These are phyloP conservation scores for Epsilonema sp. DNA, from an alignment of 2,888 invertebrate genomes.

Conservation along the genomic window DNA sequence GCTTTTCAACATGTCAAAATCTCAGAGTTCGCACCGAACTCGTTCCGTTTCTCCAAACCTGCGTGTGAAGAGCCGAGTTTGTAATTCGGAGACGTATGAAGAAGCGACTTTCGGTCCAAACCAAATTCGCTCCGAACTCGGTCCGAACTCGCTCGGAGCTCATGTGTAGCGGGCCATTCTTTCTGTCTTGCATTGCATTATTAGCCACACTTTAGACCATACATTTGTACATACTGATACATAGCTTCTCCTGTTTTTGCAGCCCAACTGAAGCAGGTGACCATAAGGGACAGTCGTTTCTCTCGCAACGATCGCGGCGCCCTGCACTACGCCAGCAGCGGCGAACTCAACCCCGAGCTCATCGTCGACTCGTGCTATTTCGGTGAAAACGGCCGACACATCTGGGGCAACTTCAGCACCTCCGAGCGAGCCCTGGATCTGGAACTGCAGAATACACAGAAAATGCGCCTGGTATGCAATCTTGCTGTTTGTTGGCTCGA, in stretches of 20 bases:
- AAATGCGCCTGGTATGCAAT: too few species aligned
- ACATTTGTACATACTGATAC: not conserved
- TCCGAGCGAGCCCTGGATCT: conserved; percentile 61
- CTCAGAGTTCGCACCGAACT: too few species aligned
- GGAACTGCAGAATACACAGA: conserved; percentile 81
- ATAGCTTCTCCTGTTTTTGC: conserved; percentile 18
- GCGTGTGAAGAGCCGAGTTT: too few species aligned
- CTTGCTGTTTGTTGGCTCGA: conserved; percentile 46
- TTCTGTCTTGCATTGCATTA: too few species aligned
- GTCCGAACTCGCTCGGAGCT: too few species aligned
- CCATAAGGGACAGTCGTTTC: conserved; percentile 60
- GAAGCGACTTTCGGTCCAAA: too few species aligned
- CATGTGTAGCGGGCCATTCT: too few species aligned
- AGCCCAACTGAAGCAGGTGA: conserved; percentile 78
- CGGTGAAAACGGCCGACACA: conserved; percentile 57
- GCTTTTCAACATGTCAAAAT: too few species aligned
- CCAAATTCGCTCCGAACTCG: too few species aligned
- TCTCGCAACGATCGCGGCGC: conserved; percentile 65
- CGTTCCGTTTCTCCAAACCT: too few species aligned
- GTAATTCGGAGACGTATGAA: too few species aligned
- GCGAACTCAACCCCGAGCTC: conserved; percentile 76
- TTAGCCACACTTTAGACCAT: too few species aligned
- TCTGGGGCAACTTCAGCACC: conserved; percentile 84
- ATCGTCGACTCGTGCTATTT: conserved; percentile 70
- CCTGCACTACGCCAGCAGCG: conserved; percentile 64